Base-by-base conservation (phyloP, 2,797 vertebrate genomes). In the Paramormyrops hopkinsi region DNA sequence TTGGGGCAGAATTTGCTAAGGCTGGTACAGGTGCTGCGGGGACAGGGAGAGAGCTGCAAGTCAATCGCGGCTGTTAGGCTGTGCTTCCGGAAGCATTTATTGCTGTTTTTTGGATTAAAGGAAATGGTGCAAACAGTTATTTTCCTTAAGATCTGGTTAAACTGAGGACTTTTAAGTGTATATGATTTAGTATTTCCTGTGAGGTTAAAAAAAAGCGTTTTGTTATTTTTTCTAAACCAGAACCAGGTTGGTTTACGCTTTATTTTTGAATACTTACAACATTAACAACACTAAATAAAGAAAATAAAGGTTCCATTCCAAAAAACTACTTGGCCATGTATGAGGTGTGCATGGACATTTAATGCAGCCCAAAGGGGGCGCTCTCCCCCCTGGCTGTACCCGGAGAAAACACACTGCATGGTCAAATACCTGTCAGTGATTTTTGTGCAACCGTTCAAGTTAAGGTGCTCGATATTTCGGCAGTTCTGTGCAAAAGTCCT, bases 401-500 rank as follows among this genome's bases (percentile, higher is more conserved):
- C 11, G 0, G 6, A 76, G 69, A 19, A 19, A 41, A 76, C 73
- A 37, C 12, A 41, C 14, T 7, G 73, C 12, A 17, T 8, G 73
- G 2, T 37, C 33, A 14, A 76, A 41, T 94, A 96, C 96, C 94
- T 96, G 95, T 99, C 98, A 12, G 97, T 98, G 94, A 99, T 98
- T 96, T 98, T 99, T 92, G 98, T 99, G 95, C 98, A 99, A 90
- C 98, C 98, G 12, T 99, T 99, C 90, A 99, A 95, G 93, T 98
- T 99, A 93, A 99, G 94, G 90, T 98, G 96, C 92, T 99, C 98
- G 1, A 99, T 99, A 94, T 99, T 99, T 89, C 97, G 97, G 94
- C 98, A 99, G 96, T 99, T 99, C 95, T 99, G 98, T 87, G 98
- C 96, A 94, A 99, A 99, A 4, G 98, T 98, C 94, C 98, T 99